Evolutionary conservation across 2,888 invertebrate genomes (phyloP).

Genomic region (Parapristionchus giblindavisi): DNA sequence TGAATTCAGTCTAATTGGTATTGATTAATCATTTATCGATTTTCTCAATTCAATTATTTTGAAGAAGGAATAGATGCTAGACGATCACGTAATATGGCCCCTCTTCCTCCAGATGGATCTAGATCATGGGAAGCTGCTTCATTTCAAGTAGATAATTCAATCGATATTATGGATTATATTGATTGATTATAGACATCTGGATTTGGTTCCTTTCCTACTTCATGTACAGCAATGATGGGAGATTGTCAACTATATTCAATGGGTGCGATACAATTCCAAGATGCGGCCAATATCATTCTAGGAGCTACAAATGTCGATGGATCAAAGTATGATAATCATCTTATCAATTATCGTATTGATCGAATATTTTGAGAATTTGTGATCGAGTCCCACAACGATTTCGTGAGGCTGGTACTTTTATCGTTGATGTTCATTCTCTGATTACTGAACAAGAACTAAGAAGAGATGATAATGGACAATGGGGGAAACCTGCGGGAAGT

Average conservation of each 20-base stretch:
- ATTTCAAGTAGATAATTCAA: background rate
- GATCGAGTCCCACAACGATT: constrained; percentile 51
- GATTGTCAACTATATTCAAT: constrained; percentile 51
- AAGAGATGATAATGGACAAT: constrained; percentile 55
- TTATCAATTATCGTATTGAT: background rate
- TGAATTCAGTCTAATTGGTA: constrained; percentile 21
- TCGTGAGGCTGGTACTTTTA: constrained; percentile 53
- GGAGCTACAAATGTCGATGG: constrained; percentile 50
- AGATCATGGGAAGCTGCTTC: constrained; percentile 42
- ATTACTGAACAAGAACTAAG: constrained; percentile 41
- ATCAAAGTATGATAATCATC: constrained; percentile 21
- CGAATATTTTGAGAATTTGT: constrained; percentile 51
- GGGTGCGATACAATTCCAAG: constrained; percentile 48
- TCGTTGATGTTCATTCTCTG: constrained; percentile 47
- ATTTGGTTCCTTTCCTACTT: background rate
- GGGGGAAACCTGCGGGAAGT: constrained; percentile 56
- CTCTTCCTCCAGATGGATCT: constrained; percentile 32
- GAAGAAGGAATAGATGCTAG: background rate
- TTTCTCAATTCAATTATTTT: background rate
- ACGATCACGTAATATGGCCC: constrained; percentile 4
- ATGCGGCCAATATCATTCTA: constrained; percentile 48
- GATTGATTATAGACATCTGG: background rate
- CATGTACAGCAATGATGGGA: constrained; percentile 34
- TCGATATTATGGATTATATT: background rate
- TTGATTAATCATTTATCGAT: background rate